Conservation (phyloP, 2,113 vertebrate species). For the Zapus hudsonius region DNA sequence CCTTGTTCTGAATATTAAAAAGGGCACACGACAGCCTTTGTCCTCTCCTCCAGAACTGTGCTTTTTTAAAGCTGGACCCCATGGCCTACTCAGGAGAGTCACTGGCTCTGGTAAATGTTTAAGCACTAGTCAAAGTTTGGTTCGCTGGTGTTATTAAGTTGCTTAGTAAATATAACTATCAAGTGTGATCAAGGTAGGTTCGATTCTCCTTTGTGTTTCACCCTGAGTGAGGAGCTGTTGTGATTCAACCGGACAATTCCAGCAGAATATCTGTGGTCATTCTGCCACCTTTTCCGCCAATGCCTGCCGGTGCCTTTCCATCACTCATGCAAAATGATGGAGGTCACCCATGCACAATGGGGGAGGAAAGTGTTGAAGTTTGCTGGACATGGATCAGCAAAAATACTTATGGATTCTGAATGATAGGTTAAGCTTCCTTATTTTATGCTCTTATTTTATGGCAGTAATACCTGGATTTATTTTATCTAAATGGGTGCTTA, state of each 20-base stretch:
- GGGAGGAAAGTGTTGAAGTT: background rate
- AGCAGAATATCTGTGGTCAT: background rate
- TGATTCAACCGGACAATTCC: background rate
- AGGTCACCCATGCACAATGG: background rate
- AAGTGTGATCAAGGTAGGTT: background rate
- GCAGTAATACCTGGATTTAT: background rate
- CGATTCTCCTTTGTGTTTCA: background rate
- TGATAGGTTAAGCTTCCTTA: background rate
- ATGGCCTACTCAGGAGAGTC: background rate
- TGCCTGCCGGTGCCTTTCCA: background rate
- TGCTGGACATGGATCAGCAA: background rate
- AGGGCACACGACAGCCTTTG: background rate
- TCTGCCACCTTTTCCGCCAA: background rate
- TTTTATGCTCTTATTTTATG: background rate
- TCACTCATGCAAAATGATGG: background rate
- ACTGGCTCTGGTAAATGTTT: background rate
- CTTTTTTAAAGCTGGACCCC: slow-evolving; percentile 6
- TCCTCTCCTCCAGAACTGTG: slow-evolving; percentile 60
- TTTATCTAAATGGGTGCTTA: background rate
- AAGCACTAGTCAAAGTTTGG: slow-evolving; percentile 8
- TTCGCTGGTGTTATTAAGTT: background rate
- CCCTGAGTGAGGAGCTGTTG: background rate
- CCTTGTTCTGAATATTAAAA: slow-evolving; percentile 73
- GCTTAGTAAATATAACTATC: background rate
- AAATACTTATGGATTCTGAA: background rate